A percentile compares a stretch with the other conserved stretches of the same genome.
Evolutionary conservation across 2,797 vertebrate species (phyloP).

Genomic region (Podarcis lilfordi): DNA sequence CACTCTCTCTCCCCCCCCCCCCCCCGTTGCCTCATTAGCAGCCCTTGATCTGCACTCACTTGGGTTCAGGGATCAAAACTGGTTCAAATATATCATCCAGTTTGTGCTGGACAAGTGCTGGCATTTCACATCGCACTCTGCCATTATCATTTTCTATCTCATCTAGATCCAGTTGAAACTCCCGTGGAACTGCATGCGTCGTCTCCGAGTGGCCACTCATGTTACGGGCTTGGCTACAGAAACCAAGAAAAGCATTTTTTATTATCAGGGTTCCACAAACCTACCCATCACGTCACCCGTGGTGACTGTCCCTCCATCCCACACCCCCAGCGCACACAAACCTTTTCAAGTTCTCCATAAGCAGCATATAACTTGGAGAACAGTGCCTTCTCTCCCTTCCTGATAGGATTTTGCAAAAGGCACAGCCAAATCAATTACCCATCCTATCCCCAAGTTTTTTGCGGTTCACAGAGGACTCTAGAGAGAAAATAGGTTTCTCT

Average conservation of each 20-base stretch:
- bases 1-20: too few relatives aligned
- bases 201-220: slow-evolving; percentile 87
- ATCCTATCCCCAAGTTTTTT: neutral
- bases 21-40: neutral
- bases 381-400: neutral
- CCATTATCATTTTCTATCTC: slow-evolving; percentile 95
- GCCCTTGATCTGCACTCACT: slow-evolving; percentile 79
- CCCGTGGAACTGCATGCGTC: slow-evolving; percentile 86
- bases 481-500: neutral
- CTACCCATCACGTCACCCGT: neutral
- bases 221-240: slow-evolving; percentile 88
- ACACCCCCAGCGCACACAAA: neutral
- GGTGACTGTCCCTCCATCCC: neutral
- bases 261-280: neutral
- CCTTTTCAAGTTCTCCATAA: neutral
- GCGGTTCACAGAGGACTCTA: neutral
- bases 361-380: neutral
- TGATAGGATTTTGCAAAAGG: neutral
- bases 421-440: neutral
- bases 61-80: slow-evolving; percentile 94
- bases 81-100: slow-evolving; percentile 97
- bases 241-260: slow-evolving; percentile 57
- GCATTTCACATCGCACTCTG: slow-evolving; percentile 89
- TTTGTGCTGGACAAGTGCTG: slow-evolving; percentile 96
- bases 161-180: slow-evolving; percentile 97